Percentiles rank a stretch among this genome's conserved stretches.
Conservation (phyloP, 35 echinoderm and acorn worm genomes). For the Holothuria glaberrima region DNA sequence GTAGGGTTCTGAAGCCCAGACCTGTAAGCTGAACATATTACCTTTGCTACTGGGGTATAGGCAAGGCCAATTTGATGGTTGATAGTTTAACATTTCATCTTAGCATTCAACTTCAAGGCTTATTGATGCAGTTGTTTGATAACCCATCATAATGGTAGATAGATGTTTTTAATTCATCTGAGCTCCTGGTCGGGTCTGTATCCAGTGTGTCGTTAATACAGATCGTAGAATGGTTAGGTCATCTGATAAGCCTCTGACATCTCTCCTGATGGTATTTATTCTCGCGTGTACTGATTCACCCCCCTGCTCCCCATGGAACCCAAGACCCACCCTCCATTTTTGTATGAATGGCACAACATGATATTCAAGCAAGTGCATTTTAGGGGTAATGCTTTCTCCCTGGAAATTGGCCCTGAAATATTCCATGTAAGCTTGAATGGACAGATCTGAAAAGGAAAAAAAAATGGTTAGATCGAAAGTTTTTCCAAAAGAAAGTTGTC, state of each 20-base stretch:
- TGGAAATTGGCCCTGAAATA: conserved; percentile 14
- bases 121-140: no score
- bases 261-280: conserved; percentile 17
- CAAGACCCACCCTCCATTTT: conserved; percentile 31
- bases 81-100: no score
- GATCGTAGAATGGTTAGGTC: neutral
- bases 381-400: conserved; percentile 2
- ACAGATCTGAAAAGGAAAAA: conserved; percentile 15
- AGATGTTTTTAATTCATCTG: neutral
- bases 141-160: no score
- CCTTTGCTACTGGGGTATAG: no score
- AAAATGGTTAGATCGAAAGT: neutral
- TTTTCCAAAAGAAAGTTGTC: no score
- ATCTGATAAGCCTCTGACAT: conserved; percentile 3
- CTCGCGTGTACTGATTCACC: conserved; percentile 36
- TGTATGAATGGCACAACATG: conserved; percentile 11
- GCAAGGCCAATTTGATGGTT: no score
- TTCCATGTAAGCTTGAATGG: conserved; percentile 16
- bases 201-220: conserved; percentile 1
- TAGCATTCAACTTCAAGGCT: no score
- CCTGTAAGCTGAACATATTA: no score
- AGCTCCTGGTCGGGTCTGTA: neutral
- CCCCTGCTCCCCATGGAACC: conserved; percentile 56
- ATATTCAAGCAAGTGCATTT: conserved; percentile 56
- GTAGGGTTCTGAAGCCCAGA: no score